Evolutionary conservation across 2,888 invertebrate genomes (phyloP), one percentile per base, ranked within the genome.

Genomic region (Xestia ashworthii): DNA sequence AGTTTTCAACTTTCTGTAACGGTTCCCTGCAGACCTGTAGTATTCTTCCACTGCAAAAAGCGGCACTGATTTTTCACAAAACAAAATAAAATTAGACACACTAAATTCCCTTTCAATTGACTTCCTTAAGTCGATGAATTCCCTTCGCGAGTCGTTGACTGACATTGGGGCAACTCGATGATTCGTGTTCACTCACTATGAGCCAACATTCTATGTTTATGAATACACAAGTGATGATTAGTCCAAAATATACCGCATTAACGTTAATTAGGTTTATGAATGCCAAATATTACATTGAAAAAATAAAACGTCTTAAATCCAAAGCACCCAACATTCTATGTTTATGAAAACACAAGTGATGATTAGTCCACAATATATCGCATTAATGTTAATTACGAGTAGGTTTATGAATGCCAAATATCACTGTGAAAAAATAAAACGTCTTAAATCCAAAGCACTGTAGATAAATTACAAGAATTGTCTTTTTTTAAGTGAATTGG

Each of bases 81-180:
- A 48, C 22, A 55, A 48, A 66, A 68, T 68, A 48, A 64, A 68
- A 68, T 81, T 50, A 32, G 55, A 64, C 32, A 53, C 6, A 92
- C 94, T 94, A 95, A 94, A 95, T 95, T 93, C 88, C 94, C 94
- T 91, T 93, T 89, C 92, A 94, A 95, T 95, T 94, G 93, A 94
- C 94, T 95, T 93, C 95, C 91, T 94, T 93, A 94, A 92, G 92
- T 89, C 92, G 92, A 93, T 94, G 93, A 92, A 94, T 91, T 93
- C 88, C 90, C 89, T 87, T 89, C 85, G 83, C 83, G 76, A 88
- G 88, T 87, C 89, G 90, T 87, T 89, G 89, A 91, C 84, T 73
- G 82, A 77, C 87, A 81, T 80, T 72, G 83, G 53, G 62, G 75
- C 74, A 71, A 86, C 89, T 90, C 71, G 75, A 73, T 76, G 74